Evolutionary conservation across 64 coral and sea anemone genomes (phyloP), one percentile per base, ranked within the genome.

Genomic region (Astreopora myriophthalma): DNA sequence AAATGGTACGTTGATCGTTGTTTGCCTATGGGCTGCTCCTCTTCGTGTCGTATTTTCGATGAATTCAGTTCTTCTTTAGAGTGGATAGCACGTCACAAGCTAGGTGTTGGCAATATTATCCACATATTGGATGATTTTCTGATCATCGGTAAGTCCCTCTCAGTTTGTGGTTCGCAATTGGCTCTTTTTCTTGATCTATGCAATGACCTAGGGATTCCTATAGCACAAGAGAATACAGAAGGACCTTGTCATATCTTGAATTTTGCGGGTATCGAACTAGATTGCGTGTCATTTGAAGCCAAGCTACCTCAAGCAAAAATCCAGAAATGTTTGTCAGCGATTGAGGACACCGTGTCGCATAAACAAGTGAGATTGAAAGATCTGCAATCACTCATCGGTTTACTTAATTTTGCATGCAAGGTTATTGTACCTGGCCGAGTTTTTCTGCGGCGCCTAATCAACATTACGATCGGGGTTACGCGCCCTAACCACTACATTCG

Each of bases 11-110:
- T 44, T 10, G 83, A 91, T 57, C 28, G 28, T 11, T 90, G 87
- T 65, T n/a, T 90, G 2, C 80, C 81, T 6, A 95, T 90, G 88
- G 88, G 94, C 36, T 95, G 82, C 34, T 26, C 94, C 4, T 80
- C 79, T 62, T 92, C 69, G 1, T 92, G 89, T 34, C 26, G 85
- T 19, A 75, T 39, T 9, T 92, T 85, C 63, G 67, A 91, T 24
- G 14, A 5, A 0, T 26, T 84, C 28, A 91, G 68, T 62, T 74
- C 69, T 0, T 67, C 78, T 2, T 51, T 84, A 13, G 89, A 91
- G 6, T 91, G 89, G 78, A 12, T 84, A 3, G 76, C 89, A 26
- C 37, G 20, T 2, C 5, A 36, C 3, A 91, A 83, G 83, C 42
- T 91, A 13, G 76, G 11, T 1, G 73, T 91, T 3, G 6, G 13